These are phyloP conservation scores for Shargacucullia verbasci DNA, from an alignment of 2,888 invertebrate genomes.

Conservation along the genomic window DNA sequence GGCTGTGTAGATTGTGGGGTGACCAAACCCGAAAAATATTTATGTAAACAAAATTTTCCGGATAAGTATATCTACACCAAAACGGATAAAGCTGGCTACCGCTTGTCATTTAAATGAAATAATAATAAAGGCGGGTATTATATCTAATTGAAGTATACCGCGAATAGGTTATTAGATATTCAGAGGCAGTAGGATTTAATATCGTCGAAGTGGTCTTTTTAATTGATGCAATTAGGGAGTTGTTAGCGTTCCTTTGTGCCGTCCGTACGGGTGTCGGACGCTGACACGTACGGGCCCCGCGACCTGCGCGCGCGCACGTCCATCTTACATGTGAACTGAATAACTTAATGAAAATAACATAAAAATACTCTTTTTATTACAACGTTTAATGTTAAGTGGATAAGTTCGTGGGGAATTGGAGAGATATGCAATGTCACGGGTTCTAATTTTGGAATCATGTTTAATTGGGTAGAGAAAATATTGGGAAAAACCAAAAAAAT, in stretches of 20 bases:
- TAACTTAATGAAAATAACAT: slow-evolving; percentile 69
- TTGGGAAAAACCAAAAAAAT: not conserved
- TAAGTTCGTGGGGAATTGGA: slow-evolving; percentile 23
- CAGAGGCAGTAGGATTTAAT: slow-evolving; percentile 72
- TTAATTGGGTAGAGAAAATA: slow-evolving; percentile 1
- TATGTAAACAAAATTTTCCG: too few species aligned
- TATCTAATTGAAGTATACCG: slow-evolving; percentile 53
- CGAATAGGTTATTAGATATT: slow-evolving; percentile 68
- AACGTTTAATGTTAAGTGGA: slow-evolving; percentile 44
- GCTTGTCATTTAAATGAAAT: slow-evolving; percentile 29
- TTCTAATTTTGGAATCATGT: slow-evolving; percentile 25
- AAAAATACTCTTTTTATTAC: slow-evolving; percentile 60
- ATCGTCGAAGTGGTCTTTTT: slow-evolving; percentile 66
- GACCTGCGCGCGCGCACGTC: slow-evolving; percentile 66
- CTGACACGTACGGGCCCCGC: slow-evolving; percentile 65
- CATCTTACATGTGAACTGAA: slow-evolving; percentile 67
- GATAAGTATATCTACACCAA: not conserved
- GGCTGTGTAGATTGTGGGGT: too few species aligned
- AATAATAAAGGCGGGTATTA: slow-evolving; percentile 37
- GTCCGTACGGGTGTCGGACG: slow-evolving; percentile 56
- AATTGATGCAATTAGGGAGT: slow-evolving; percentile 77
- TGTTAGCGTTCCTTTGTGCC: slow-evolving; percentile 60
- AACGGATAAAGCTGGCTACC: slow-evolving; percentile 32
- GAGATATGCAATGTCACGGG: slow-evolving; percentile 23
- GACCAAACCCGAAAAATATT: too few species aligned